Conservation (phyloP, 1,140 invertebrate genomes). For the Meloidogyne floridensis region DNA sequence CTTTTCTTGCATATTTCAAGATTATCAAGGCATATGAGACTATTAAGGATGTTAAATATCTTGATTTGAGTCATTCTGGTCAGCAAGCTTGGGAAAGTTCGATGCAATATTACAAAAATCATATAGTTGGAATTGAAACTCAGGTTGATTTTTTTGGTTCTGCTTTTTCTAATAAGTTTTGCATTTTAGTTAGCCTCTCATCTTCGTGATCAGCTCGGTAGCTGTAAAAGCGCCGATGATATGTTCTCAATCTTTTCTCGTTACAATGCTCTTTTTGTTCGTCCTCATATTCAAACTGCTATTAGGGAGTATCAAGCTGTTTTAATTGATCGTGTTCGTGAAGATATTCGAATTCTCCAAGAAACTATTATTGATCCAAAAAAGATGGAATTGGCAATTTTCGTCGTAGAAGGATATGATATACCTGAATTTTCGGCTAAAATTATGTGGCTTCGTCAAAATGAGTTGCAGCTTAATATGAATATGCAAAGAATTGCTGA, state of each 20-base stretch:
- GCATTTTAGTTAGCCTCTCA: slow-evolving; percentile 75
- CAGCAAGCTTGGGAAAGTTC: slow-evolving; percentile 95
- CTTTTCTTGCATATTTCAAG: slow-evolving; percentile 66
- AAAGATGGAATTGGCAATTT: slow-evolving; percentile 28
- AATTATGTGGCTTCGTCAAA: slow-evolving; percentile 96
- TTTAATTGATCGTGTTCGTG: slow-evolving; percentile 88
- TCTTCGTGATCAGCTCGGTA: slow-evolving; percentile 91
- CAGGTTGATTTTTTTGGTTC: slow-evolving; percentile 74
- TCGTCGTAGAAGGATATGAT: slow-evolving; percentile 69
- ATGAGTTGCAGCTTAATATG: slow-evolving; percentile 93
- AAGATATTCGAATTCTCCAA: slow-evolving; percentile 91
- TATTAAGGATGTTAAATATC: slow-evolving; percentile 95
- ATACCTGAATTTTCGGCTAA: slow-evolving; percentile 92
- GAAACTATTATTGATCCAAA: slow-evolving; percentile 89
- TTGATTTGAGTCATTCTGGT: slow-evolving; percentile 95
- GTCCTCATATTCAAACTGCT: slow-evolving; percentile 95
- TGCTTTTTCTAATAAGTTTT: too few species aligned
- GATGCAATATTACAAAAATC: slow-evolving; percentile 88
- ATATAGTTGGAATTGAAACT: slow-evolving; percentile 94
- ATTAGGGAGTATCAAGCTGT: slow-evolving; percentile 99
- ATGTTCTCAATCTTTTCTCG: slow-evolving; percentile 98
- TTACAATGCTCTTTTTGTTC: slow-evolving; percentile 97
- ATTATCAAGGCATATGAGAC: slow-evolving; percentile 96
- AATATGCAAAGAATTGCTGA: slow-evolving; percentile 95
- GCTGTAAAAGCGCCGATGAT: slow-evolving; percentile 97